phyloP scores from a whole-genome alignment of 2,113 vertebrate species.

The Hiodon tergisus region DNA sequence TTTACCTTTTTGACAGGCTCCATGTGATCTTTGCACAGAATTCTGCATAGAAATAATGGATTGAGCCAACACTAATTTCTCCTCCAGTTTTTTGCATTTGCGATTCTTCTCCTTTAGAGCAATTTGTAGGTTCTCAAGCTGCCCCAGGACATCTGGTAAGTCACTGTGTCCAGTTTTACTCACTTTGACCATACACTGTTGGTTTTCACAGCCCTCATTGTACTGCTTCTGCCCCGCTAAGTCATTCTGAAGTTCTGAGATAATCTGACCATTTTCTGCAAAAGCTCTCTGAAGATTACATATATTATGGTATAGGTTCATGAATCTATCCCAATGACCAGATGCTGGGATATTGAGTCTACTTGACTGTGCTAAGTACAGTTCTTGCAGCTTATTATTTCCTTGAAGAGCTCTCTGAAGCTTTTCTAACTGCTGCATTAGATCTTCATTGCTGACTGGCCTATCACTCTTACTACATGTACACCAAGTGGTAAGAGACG shows the following conservation, averaged over 20 bases:
- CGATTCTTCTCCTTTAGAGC: slow-evolving; percentile 60
- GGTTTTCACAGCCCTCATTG: slow-evolving; percentile 32
- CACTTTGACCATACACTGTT: slow-evolving; percentile 20
- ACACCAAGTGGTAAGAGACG: slow-evolving; percentile 51
- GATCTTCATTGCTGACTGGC: slow-evolving; percentile 25
- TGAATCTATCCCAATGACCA: not conserved
- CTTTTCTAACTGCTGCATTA: slow-evolving; percentile 50
- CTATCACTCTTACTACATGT: slow-evolving; percentile 17
- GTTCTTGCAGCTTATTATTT: slow-evolving; percentile 32
- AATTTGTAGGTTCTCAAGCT: slow-evolving; percentile 59
- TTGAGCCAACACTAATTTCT: slow-evolving; percentile 53
- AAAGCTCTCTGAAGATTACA: slow-evolving; percentile 39
- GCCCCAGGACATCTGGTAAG: slow-evolving; percentile 35
- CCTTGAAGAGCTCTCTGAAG: slow-evolving; percentile 50
- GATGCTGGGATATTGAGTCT: slow-evolving; percentile 2
- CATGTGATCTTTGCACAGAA: slow-evolving; percentile 29
- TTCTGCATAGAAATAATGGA: slow-evolving; percentile 37
- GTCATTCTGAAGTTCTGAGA: slow-evolving; percentile 11
- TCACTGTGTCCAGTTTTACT: slow-evolving; percentile 28
- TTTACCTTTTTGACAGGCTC: slow-evolving; percentile 50
- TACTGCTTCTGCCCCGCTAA: slow-evolving; percentile 42
- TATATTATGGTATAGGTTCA: slow-evolving; percentile 50
- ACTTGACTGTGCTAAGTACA: slow-evolving; percentile 9
- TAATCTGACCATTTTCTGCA: slow-evolving; percentile 32
- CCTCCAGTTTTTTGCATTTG: slow-evolving; percentile 47